A percentile compares a stretch with the other conserved stretches of the same genome.
These are phyloP conservation scores for Zosterops japonicus DNA, from an alignment of 2,113 vertebrate species.

Conservation along the genomic window DNA sequence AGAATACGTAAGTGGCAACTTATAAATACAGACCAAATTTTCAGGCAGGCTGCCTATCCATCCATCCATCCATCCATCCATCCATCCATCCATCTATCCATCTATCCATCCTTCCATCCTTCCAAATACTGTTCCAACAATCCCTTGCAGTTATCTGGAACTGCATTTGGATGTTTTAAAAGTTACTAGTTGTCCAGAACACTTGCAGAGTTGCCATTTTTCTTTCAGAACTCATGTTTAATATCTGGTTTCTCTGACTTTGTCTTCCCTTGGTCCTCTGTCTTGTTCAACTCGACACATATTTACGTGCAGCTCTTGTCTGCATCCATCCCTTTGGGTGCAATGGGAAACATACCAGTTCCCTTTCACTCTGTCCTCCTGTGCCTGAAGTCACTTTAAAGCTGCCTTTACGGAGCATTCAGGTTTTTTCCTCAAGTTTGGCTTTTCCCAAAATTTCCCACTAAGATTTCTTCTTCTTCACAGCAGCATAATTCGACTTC, in stretches of 20 bases:
- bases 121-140: neutral
- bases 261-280: neutral
- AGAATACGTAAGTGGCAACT: neutral
- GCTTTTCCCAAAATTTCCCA: neutral
- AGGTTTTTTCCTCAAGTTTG: neutral
- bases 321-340: neutral
- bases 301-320: neutral
- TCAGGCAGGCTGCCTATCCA: neutral
- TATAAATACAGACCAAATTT: neutral
- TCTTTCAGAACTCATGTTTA: neutral
- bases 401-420: neutral
- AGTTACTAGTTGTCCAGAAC: neutral
- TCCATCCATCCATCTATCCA: neutral
- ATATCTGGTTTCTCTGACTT: neutral
- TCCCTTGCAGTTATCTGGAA: neutral
- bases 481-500: neutral
- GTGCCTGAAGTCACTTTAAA: neutral
- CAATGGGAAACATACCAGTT: rapidly evolving
- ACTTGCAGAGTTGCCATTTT: neutral
- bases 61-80: neutral
- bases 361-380: neutral
- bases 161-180: neutral
- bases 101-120: neutral
- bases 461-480: neutral
- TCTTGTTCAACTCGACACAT: neutral